Base-by-base conservation (phyloP, 2,797 vertebrate species). In the Serranus cabrilla region DNA sequence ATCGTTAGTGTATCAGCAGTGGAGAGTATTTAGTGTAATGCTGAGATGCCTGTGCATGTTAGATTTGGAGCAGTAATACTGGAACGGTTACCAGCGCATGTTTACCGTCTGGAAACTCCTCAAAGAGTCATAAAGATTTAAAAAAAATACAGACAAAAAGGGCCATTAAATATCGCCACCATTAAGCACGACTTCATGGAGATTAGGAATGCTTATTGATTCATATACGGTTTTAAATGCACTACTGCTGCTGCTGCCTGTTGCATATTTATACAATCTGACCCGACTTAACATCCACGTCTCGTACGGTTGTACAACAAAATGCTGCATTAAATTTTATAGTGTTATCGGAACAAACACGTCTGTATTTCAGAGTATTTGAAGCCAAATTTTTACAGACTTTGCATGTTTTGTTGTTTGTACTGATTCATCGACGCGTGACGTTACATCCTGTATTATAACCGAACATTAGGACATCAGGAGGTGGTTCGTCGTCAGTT, bases 31-130 rank as follows among this genome's bases (percentile, higher is more conserved):
- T 73, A 52, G 52, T 79, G 39, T 74, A 45, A 75, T 66, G 39
- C 69, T 83, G 66, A 83, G 61, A 81, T 78, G 71, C 72, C 62
- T 85, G 71, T 93, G 93, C 92, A 93, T 93, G 94, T 85, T 80
- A 64, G 56, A 74, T 58, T 85, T 74, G 23, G 13, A 80, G 72
- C 34, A 57, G 74, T 83, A 45, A 56, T 34, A 63, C 68, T 17
- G 31, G 58, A 64, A 39, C 49, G 8, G 54, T 81, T 80, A 82
- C 60, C 70, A 71, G 72, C 5, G 84, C 87, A 88, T 87, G 89
- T 65, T 76, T 65, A 81, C 27, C 10, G 45, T 77, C 64, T 78
- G 79, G 34, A 68, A 78, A 62, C 47, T 37, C 79, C 37, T 74
- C 39, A 42, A 81, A 68, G 47, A 45, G 31, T 56, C 58, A 52